Conservation (phyloP, 2,797 vertebrate species). For the Epinephelus awoara region DNA sequence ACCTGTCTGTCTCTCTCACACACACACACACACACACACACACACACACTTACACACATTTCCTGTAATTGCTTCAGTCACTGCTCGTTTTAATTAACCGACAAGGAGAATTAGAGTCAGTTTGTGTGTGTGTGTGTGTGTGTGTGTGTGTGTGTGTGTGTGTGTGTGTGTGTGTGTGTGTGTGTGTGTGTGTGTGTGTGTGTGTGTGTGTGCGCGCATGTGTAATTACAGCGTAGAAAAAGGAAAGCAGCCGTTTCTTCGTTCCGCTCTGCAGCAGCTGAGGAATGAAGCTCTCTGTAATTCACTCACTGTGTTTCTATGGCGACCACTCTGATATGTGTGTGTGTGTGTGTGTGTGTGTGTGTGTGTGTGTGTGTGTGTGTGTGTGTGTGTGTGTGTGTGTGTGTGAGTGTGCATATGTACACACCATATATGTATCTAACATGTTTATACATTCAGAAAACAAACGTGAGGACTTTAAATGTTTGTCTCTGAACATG, state of each 20-base stretch:
- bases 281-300: slow-evolving; percentile 38
- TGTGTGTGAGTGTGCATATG: too few relatives aligned
- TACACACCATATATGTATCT: too few relatives aligned
- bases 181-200: slow-evolving; percentile 24
- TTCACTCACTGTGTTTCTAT: slow-evolving; percentile 21
- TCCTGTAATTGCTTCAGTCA: slow-evolving; percentile 7
- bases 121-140: slow-evolving; percentile 7
- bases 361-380: background rate
- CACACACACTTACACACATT: background rate
- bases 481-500: too few relatives aligned
- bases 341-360: background rate
- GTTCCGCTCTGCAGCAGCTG: slow-evolving; percentile 51
- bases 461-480: too few relatives aligned
- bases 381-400: too few relatives aligned
- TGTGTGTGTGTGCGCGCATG: slow-evolving; percentile 36
- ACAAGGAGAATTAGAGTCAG: slow-evolving; percentile 51
- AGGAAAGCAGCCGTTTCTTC: slow-evolving; percentile 25
- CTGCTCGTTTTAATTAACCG: slow-evolving; percentile 47
- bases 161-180: slow-evolving; percentile 12
- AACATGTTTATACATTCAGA: too few relatives aligned
- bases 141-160: slow-evolving; percentile 40
- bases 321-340: too few relatives aligned
- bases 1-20: background rate
- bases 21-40: slow-evolving; percentile 1
- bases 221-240: slow-evolving; percentile 29